Evolutionary conservation across 2,888 invertebrate genomes (phyloP).

Genomic region (Nephrotoma appendiculata): DNA sequence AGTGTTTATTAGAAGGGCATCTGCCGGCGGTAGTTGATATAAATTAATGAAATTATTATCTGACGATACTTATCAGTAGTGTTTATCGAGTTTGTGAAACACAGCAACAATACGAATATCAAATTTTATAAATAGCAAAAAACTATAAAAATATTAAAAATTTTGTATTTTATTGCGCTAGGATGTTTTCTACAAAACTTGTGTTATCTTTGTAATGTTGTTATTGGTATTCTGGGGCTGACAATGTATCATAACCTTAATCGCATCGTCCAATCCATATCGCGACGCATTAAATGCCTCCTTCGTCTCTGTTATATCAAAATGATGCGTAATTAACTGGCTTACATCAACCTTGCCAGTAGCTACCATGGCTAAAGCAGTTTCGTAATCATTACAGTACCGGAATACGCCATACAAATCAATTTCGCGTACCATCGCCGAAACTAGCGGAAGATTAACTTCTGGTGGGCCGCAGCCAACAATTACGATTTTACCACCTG

Average conservation of each 20-base stretch:
- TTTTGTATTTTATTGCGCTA: too few species aligned
- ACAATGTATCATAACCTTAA: conserved; percentile 81
- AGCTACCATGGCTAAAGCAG: conserved; percentile 62
- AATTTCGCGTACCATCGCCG: conserved; percentile 70
- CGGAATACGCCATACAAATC: conserved; percentile 89
- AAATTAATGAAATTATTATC: too few species aligned
- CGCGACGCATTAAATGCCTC: conserved; percentile 74
- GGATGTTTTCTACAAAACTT: too few species aligned
- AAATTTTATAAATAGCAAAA: too few species aligned
- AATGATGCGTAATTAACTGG: conserved; percentile 73
- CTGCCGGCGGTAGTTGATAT: too few species aligned
- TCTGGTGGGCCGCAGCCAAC: conserved; percentile 78
- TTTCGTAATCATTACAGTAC: conserved; percentile 77
- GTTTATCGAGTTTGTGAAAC: too few species aligned
- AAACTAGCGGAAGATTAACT: conserved; percentile 66
- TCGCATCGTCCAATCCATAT: conserved; percentile 52
- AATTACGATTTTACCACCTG: conserved; percentile 73
- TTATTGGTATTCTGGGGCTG: conserved; percentile 41
- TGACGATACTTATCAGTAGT: too few species aligned
- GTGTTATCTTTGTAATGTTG: too few species aligned
- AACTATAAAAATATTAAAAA: too few species aligned
- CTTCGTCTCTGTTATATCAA: conserved; percentile 55
- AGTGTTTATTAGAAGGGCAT: too few species aligned
- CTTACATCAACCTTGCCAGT: conserved; percentile 65
- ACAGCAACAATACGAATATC: too few species aligned